Conservation (phyloP, 2,797 vertebrate species). For the Miopithecus talapoin region DNA sequence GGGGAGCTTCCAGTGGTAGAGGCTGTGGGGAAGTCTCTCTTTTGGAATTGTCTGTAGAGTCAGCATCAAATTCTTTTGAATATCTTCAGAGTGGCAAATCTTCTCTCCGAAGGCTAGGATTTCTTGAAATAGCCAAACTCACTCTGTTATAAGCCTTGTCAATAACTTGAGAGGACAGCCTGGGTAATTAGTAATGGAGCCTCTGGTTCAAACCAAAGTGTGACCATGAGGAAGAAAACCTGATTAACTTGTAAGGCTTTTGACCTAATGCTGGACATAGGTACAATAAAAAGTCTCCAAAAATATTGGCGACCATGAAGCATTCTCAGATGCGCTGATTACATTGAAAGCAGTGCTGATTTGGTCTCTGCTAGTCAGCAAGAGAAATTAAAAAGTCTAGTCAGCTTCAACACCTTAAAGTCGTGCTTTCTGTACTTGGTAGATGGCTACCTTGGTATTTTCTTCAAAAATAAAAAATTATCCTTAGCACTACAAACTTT, state of each 20-base stretch:
- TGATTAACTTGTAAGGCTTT: constrained; percentile 5
- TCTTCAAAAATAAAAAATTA: background rate
- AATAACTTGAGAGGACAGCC: background rate
- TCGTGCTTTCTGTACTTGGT: background rate
- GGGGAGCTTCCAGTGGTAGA: background rate
- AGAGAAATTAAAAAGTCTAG: background rate
- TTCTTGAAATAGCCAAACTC: background rate
- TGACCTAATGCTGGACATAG: background rate
- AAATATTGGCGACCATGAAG: background rate
- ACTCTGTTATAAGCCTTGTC: background rate
- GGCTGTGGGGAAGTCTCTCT: background rate
- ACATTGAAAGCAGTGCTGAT: background rate
- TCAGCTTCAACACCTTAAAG: background rate
- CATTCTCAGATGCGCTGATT: background rate
- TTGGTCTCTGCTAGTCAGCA: background rate
- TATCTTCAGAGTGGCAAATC: background rate
- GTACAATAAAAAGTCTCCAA: background rate
- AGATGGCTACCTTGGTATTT: background rate
- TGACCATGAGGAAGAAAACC: background rate
- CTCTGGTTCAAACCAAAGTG: constrained; percentile 18
- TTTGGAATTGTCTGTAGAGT: background rate
- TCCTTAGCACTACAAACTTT: background rate
- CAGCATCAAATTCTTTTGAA: background rate
- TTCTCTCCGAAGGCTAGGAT: background rate
- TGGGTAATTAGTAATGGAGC: background rate